phyloP scores from a whole-genome alignment of 2,113 vertebrate species.

The Setophaga coronata region DNA sequence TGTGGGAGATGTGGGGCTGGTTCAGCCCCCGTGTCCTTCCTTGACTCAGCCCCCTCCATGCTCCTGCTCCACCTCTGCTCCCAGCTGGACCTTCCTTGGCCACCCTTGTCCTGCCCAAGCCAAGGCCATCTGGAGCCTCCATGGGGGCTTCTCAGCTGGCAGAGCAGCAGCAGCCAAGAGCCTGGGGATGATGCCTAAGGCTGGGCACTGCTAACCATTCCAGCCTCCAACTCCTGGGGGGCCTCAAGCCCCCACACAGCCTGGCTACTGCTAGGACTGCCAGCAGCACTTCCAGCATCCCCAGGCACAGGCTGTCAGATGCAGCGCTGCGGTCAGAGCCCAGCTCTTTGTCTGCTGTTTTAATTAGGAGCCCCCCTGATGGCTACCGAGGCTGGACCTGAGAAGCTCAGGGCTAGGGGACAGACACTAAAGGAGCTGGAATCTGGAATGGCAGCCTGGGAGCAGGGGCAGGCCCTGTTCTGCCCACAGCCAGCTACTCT shows the following conservation, averaged over 20 bases:
- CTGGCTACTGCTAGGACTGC: background rate
- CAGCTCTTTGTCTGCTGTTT: background rate
- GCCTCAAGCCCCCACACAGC: background rate
- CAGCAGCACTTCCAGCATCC: background rate
- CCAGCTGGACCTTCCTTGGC: background rate
- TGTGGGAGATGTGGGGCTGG: background rate
- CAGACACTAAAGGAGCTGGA: background rate
- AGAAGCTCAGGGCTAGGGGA: background rate
- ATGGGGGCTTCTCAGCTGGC: background rate
- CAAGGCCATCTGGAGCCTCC: background rate
- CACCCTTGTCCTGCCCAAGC: background rate
- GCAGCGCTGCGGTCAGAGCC: background rate
- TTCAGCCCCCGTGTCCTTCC: background rate
- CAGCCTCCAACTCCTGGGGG: background rate
- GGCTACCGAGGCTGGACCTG: rapidly evolving
- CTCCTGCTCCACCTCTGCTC: background rate
- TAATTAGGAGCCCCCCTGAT: background rate
- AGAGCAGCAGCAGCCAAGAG: background rate
- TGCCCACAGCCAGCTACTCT: background rate
- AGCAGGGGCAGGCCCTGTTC: background rate
- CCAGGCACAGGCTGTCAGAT: background rate
- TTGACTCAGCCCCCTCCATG: rapidly evolving
- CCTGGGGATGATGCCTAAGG: background rate
- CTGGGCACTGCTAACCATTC: background rate
- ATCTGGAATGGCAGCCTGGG: background rate